A percentile compares a stretch with the other conserved stretches of the same genome.
These are phyloP conservation scores for Adelphocoris suturalis DNA, from an alignment of 2,888 invertebrate species.

Conservation along the genomic window DNA sequence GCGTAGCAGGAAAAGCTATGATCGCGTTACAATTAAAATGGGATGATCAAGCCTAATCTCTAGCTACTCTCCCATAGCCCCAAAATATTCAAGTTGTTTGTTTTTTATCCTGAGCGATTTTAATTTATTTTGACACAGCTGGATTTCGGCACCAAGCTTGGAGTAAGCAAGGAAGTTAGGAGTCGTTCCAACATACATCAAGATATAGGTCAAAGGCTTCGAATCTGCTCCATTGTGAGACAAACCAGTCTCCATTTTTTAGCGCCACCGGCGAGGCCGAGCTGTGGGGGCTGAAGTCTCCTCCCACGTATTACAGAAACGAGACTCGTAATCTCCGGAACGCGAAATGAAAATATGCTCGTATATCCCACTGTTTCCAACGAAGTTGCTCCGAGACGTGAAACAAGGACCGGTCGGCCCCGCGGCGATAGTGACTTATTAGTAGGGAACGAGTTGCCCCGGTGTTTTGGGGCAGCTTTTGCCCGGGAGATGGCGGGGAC, in stretches of 20 bases:
- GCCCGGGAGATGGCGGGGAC: background rate
- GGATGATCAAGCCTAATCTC: too few relatives aligned
- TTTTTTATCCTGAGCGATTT: too few relatives aligned
- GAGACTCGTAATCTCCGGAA: slow-evolving; percentile 6
- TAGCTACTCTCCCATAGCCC: too few relatives aligned
- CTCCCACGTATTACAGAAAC: background rate
- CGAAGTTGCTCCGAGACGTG: background rate
- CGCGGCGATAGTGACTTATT: slow-evolving; percentile 10
- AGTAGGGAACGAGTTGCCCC: background rate
- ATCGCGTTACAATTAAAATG: too few relatives aligned
- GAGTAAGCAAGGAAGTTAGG: too few relatives aligned
- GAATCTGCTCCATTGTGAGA: background rate
- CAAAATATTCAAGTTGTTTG: too few relatives aligned
- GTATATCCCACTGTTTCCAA: background rate
- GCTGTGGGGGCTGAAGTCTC: background rate
- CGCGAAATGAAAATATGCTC: background rate
- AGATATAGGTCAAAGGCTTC: background rate
- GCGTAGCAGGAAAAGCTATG: too few relatives aligned
- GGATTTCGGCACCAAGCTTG: too few relatives aligned
- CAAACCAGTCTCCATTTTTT: background rate
- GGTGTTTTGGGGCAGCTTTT: background rate
- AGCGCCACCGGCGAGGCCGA: slow-evolving; percentile 16
- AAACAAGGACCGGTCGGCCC: slow-evolving; percentile 22
- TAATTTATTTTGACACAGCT: too few relatives aligned
- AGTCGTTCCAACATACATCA: too few relatives aligned